Conservation (phyloP, 2,797 vertebrate genomes). For the Myiotriccus ornatus region DNA sequence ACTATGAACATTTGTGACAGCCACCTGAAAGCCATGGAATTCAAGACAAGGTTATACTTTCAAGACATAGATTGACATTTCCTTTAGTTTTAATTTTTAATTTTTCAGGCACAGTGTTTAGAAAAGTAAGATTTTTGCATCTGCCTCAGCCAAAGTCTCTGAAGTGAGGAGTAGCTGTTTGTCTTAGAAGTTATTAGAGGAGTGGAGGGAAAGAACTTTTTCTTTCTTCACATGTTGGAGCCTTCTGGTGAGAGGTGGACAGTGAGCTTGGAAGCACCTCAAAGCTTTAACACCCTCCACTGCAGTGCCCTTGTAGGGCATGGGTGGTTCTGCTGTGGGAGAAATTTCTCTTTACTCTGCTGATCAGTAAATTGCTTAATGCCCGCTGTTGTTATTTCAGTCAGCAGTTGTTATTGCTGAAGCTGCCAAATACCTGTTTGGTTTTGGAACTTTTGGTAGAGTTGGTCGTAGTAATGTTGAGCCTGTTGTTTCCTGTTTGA, state of each 20-base stretch:
- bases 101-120: neutral
- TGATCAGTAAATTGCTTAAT: neutral
- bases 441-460: neutral
- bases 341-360: neutral
- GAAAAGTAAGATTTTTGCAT: neutral
- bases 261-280: neutral
- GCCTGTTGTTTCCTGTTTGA: neutral
- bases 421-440: neutral
- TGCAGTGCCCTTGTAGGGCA: neutral
- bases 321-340: neutral
- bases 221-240: neutral
- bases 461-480: neutral
- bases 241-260: neutral
- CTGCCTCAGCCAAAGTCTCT: neutral
- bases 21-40: neutral
- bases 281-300: rapidly evolving
- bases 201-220: neutral
- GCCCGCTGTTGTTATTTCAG: neutral
- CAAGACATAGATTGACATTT: neutral
- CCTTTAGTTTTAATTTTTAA: neutral
- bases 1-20: neutral
- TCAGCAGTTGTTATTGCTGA: neutral
- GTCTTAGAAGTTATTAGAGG: neutral
- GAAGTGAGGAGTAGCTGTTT: neutral
- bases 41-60: neutral